phyloP scores from a whole-genome alignment of 2,797 vertebrate genomes.

The Paguma larvata region DNA sequence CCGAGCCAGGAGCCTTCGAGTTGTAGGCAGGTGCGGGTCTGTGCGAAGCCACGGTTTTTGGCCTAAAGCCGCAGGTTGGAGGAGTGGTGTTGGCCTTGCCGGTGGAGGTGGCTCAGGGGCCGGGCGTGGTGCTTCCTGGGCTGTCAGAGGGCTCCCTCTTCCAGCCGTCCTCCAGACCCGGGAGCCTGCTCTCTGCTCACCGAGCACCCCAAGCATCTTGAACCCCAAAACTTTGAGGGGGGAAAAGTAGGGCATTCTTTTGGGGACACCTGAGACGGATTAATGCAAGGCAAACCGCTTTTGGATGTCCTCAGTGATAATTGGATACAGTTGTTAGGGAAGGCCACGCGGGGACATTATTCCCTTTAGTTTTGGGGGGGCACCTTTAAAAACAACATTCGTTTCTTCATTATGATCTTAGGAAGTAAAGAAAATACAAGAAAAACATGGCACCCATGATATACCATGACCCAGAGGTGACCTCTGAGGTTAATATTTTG shows the following conservation, averaged over 20 bases:
- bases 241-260: background rate
- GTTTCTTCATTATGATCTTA: background rate
- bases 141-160: background rate
- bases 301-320: background rate
- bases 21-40: background rate
- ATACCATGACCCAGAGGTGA: background rate
- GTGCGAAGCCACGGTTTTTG: background rate
- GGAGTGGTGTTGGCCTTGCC: background rate
- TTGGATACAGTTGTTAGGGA: background rate
- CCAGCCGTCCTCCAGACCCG: background rate
- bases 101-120: background rate
- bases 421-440: slow-evolving; percentile 13
- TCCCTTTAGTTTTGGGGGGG: background rate
- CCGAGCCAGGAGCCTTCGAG: background rate
- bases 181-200: background rate
- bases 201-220: background rate
- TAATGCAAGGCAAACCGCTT: background rate
- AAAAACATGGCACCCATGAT: background rate
- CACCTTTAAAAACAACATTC: slow-evolving; percentile 17
- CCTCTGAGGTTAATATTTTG: background rate
- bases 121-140: too few relatives aligned
- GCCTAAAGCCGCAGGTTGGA: background rate
- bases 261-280: background rate
- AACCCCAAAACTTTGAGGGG: background rate
- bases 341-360: background rate